phyloP scores from a whole-genome alignment of 2,797 vertebrate genomes.

The Sylvilagus floridanus region DNA sequence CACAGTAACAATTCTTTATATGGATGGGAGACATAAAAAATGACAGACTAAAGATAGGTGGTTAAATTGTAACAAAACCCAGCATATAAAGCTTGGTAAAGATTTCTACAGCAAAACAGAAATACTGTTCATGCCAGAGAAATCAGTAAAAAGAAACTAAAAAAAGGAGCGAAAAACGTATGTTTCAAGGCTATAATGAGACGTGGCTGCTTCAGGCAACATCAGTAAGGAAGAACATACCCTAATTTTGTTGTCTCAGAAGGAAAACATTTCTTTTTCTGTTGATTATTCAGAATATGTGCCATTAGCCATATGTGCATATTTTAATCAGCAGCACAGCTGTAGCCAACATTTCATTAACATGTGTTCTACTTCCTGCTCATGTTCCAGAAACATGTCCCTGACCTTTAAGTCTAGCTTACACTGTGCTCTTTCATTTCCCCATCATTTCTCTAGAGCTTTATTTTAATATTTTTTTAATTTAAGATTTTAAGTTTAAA shows the following conservation, averaged over 20 bases:
- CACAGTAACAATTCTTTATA: constrained; percentile 66
- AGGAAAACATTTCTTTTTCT: constrained; percentile 70
- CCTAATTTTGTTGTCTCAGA: constrained; percentile 77
- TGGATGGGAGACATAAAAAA: constrained; percentile 68
- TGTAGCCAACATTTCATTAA: constrained; percentile 43
- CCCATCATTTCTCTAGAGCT: neutral
- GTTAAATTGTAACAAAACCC: constrained; percentile 78
- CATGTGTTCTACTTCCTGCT: constrained; percentile 29
- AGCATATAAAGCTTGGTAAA: constrained; percentile 42
- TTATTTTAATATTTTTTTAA: no score
- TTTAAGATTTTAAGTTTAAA: no score
- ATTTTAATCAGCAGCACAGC: constrained; percentile 32
- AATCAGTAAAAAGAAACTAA: constrained; percentile 42
- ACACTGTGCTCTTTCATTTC: constrained; percentile 9
- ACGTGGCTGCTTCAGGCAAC: constrained; percentile 70
- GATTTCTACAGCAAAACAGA: constrained; percentile 69
- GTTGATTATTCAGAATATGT: constrained; percentile 74
- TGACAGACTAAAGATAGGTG: constrained; percentile 75
- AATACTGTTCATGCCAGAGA: constrained; percentile 64
- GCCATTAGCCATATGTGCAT: constrained; percentile 66
- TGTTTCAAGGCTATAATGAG: constrained; percentile 74
- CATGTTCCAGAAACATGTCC: neutral
- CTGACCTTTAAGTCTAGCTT: constrained; percentile 31
- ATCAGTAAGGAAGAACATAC: constrained; percentile 40
- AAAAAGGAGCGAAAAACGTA: neutral